Evolutionary conservation across 2,797 vertebrate genomes (phyloP), one percentile per base, ranked within the genome.

Genomic region (Anabacerthia variegaticeps): DNA sequence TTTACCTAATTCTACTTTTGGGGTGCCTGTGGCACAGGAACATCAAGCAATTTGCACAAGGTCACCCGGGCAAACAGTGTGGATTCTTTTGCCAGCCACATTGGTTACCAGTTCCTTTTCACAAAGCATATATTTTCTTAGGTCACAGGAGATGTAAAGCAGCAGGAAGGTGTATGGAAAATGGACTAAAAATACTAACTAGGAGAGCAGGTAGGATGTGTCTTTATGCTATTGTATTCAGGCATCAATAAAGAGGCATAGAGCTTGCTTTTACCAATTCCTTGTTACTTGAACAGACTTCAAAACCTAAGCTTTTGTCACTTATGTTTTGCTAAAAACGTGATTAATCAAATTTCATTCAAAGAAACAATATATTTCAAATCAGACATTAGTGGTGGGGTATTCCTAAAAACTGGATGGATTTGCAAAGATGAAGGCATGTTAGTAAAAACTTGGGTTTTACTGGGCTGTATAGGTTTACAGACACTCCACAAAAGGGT

Each of bases 31-130:
- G 74, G 80, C 59, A 89, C 22, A 34, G 67, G 39, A 80, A 44
- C 30, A 4, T 89, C 89, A 67, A 94, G 43, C 81, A 88, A 41
- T 87, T 92, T 93, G 79, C 9, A 86, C 93, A 95, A 95, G 88
- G 92, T 96, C 84, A 90, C 48, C 56, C 2, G 1, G 76, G 88
- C 68, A 91, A 88, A n/a, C 9, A 32, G 46, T 39, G 68, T 94
- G 63, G 66, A 32, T 93, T 80, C 75, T 85, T 90, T 87, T 74
- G 54, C 67, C 37, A 46, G 59, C 61, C 61, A 49, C 55, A 3
- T 8, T 74, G 58, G 36, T 55, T 39, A 49, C 71, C 43, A 86
- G 51, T 22, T 32, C 67, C 26, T 74, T n/a, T 52, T 63, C 32
- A 62, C 6, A 30, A 76, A 93, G 26, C 16, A 16, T 32, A 0